These are phyloP conservation scores for Phortica variegata DNA, from an alignment of 1,140 invertebrate genomes.

Conservation along the genomic window DNA sequence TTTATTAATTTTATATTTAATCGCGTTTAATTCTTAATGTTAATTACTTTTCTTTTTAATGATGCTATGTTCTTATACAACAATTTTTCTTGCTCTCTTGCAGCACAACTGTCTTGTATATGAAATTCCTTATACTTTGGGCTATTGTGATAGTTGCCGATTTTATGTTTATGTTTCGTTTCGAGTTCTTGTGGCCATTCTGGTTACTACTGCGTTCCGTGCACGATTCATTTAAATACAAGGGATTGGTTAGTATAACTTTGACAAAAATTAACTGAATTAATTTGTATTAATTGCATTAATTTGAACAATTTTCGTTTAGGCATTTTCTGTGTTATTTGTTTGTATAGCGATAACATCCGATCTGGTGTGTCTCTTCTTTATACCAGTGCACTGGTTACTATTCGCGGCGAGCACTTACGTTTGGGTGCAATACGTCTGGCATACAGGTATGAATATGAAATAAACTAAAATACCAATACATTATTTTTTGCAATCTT, in stretches of 20 bases:
- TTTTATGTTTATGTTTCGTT: constrained; percentile 97
- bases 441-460: constrained; percentile 83
- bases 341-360: constrained; percentile 97
- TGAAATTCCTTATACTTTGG: constrained; percentile 96
- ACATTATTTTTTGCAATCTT: constrained; percentile 3
- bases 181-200: constrained; percentile 99
- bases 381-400: constrained; percentile 97
- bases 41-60: constrained; percentile 3
- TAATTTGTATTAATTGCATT: constrained; percentile 4
- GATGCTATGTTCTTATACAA: too few species aligned
- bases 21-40: too few species aligned
- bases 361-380: constrained; percentile 98
- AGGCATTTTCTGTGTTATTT: constrained; percentile 98
- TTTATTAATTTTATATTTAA: too few species aligned
- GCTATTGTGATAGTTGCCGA: constrained; percentile 92
- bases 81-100: constrained; percentile 46
- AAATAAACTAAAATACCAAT: background rate
- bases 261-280: background rate
- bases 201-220: constrained; percentile 95
- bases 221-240: constrained; percentile 98
- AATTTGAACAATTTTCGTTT: constrained; percentile 57
- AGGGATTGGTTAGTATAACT: constrained; percentile 85
- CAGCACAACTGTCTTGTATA: constrained; percentile 90
- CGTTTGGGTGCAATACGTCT: constrained; percentile 98
- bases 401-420: constrained; percentile 98